These are phyloP conservation scores for Cynaeus angustus DNA, from an alignment of 2,888 invertebrate genomes.

Conservation along the genomic window DNA sequence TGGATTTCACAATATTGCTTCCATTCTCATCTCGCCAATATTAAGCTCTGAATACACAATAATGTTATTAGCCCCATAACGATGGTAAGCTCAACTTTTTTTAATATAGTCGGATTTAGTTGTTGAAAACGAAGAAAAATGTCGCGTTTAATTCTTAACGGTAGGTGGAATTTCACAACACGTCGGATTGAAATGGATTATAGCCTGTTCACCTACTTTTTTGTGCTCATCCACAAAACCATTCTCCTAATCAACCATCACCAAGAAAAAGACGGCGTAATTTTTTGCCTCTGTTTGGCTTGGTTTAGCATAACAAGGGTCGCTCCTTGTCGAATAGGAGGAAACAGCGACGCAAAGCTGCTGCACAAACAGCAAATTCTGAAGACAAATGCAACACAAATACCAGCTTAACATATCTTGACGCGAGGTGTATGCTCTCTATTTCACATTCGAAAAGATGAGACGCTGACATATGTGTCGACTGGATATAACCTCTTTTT, in stretches of 20 bases:
- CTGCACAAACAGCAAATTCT: conserved; percentile 62
- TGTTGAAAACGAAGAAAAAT: too few relatives aligned
- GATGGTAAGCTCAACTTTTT: conserved; percentile 22
- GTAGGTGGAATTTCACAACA: too few relatives aligned
- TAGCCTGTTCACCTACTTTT: too few relatives aligned
- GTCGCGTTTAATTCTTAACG: too few relatives aligned
- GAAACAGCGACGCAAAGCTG: conserved; percentile 62
- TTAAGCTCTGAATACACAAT: conserved; percentile 26
- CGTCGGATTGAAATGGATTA: too few relatives aligned
- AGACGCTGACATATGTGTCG: conserved; percentile 27
- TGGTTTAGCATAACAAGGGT: conserved; percentile 61
- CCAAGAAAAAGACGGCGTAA: conserved; percentile 17
- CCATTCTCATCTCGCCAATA: conserved; percentile 24
- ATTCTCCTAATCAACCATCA: conserved; percentile 15
- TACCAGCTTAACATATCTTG: conserved; percentile 61
- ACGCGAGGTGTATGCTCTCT: conserved; percentile 52
- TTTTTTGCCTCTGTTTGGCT: conserved; percentile 57
- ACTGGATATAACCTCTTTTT: conserved; percentile 30
- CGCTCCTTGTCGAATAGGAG: conserved; percentile 55
- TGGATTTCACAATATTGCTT: conserved; percentile 31
- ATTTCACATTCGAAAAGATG: conserved; percentile 26
- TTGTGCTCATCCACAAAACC: not conserved
- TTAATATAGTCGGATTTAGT: conserved; percentile 31
- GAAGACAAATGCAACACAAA: conserved; percentile 65
- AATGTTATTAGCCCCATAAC: conserved; percentile 23